These are phyloP conservation scores for Paramisgurnus dabryanus DNA, from an alignment of 2,113 vertebrate genomes.

Conservation along the genomic window DNA sequence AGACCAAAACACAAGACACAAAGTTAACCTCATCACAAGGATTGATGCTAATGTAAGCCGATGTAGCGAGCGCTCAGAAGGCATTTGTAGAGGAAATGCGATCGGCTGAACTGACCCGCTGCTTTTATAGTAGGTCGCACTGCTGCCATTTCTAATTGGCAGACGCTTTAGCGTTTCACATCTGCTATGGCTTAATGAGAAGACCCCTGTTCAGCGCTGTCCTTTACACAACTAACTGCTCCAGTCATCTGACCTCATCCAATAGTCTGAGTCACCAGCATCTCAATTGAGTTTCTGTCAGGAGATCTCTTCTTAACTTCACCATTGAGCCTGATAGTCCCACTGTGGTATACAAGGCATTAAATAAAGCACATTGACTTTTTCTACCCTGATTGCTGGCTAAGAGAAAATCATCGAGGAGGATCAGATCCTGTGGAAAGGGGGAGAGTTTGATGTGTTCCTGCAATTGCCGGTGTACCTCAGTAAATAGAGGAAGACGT, in stretches of 20 bases:
- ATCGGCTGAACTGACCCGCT: slow-evolving; percentile 69
- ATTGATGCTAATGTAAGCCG: slow-evolving; percentile 77
- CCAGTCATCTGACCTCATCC: slow-evolving; percentile 54
- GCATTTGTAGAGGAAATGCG: slow-evolving; percentile 67
- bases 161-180: slow-evolving; percentile 71
- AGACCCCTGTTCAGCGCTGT: slow-evolving; percentile 43
- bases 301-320: slow-evolving; percentile 53
- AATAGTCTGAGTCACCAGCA: slow-evolving; percentile 44
- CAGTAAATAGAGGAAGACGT: slow-evolving; percentile 25
- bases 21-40: slow-evolving; percentile 73
- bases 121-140: slow-evolving; percentile 71
- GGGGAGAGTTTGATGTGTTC: slow-evolving; percentile 30
- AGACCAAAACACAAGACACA: slow-evolving; percentile 69
- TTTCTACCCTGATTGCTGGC: slow-evolving; percentile 46
- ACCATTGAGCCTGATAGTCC: slow-evolving; percentile 53
- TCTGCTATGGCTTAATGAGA: slow-evolving; percentile 62
- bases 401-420: slow-evolving; percentile 50
- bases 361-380: slow-evolving; percentile 59
- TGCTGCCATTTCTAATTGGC: slow-evolving; percentile 75
- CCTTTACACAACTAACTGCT: slow-evolving; percentile 48
- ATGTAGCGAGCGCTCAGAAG: slow-evolving; percentile 66
- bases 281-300: slow-evolving; percentile 57
- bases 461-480: slow-evolving; percentile 10
- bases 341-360: slow-evolving; percentile 57
- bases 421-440: slow-evolving; percentile 39